phyloP scores from a whole-genome alignment of 2,113 vertebrate species.

The Phaethornis superciliosus region DNA sequence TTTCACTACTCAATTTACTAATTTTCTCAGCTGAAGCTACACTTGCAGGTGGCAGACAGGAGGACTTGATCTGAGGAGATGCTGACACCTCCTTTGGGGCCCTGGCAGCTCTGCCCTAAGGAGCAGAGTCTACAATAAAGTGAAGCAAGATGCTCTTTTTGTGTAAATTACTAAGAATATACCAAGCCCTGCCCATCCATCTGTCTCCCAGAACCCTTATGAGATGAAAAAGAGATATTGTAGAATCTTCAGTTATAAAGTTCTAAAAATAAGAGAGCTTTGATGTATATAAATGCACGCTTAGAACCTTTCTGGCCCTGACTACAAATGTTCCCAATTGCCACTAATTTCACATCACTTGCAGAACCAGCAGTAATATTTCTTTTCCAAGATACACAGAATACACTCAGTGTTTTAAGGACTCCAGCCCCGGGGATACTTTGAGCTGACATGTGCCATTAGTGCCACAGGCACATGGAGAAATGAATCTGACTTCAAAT shows the following conservation, averaged over 20 bases:
- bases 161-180: background rate
- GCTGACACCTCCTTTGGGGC: background rate
- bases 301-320: background rate
- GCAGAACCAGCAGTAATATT: background rate
- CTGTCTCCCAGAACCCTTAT: background rate
- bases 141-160: background rate
- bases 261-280: background rate
- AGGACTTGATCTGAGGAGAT: fast-evolving
- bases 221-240: background rate
- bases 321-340: background rate
- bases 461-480: background rate
- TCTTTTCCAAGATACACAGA: background rate
- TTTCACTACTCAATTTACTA: background rate
- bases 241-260: background rate
- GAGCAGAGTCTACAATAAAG: background rate
- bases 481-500: background rate
- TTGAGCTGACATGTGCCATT: background rate
- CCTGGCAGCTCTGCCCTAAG: background rate
- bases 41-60: background rate
- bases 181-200: background rate
- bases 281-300: background rate
- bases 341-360: background rate
- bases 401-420: background rate
- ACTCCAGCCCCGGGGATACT: background rate
- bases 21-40: background rate